Evolutionary conservation across 2,888 invertebrate genomes (phyloP), one percentile per base, ranked within the genome.

Genomic region (Caenorhabditis sp.): DNA sequence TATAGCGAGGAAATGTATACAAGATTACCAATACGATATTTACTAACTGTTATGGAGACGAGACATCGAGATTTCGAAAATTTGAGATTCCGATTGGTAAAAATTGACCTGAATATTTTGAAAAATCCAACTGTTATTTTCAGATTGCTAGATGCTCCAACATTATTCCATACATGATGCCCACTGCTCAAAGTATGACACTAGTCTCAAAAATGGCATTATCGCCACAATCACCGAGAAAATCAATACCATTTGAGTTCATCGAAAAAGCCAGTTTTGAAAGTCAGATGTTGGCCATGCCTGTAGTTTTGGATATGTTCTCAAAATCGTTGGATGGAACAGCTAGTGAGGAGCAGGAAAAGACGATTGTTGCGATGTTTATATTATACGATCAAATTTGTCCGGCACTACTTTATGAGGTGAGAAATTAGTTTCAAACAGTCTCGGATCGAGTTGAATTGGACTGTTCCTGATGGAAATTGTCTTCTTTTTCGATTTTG

Each of bases 101-200:
- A 31, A 31, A 31, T 31, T 31, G 31, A 31, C 31, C n/a, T n/a
- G n/a, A n/a, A n/a, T n/a, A n/a, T n/a, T n/a, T n/a, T n/a, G n/a
- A n/a, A n/a, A n/a, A n/a, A n/a, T n/a, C n/a, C n/a, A 31, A 31
- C 10, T 31, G 4, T 6, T 27, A 10, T 26, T 50, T 72, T 54
- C 50, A 73, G 73, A 66, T 66, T 27, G 27, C 54, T 4, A 58
- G 71, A 21, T 36, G 62, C 5, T 67, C 64, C 4, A 67, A 69
- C 21, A 66, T 78, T 50, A 80, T 66, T 54, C 76, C 81, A 4
- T 81, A 67, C 62, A 67, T 72, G 69, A 62, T 77, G 14, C 80
- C 81, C 6, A 77, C 78, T 1, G 58, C 58, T 1, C 36, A 58
- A 23, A 36, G 36, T 19, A 58, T 55, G 55, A 26, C 21, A 2